Evolutionary conservation across 2,797 vertebrate genomes (phyloP).

Genomic region (Gymnopithys bicolor): DNA sequence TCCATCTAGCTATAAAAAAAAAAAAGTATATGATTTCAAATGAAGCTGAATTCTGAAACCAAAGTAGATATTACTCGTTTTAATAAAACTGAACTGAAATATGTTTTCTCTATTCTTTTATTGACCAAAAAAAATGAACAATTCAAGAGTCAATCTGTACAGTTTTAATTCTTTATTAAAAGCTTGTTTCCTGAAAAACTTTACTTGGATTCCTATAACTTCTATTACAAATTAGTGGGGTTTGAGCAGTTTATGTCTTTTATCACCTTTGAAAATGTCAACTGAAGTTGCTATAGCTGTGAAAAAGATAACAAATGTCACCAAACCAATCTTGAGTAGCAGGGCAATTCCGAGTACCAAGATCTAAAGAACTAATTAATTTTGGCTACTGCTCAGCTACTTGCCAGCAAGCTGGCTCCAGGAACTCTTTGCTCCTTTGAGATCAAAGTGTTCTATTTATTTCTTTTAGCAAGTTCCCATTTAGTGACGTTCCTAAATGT

Average conservation of each 20-base stretch:
- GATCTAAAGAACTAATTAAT: constrained; percentile 7
- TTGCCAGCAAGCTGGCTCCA: neutral
- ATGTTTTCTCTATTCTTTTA: neutral
- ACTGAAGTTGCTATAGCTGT: neutral
- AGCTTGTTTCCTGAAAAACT: neutral
- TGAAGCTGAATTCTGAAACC: neutral
- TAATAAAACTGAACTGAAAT: neutral
- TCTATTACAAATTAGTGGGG: neutral
- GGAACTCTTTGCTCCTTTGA: neutral
- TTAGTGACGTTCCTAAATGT: neutral
- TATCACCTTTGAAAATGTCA: neutral
- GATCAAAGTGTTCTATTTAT: neutral
- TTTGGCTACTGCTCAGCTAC: neutral
- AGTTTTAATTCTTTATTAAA: neutral
- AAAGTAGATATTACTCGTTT: neutral
- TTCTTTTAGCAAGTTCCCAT: neutral
- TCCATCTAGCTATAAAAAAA: neutral
- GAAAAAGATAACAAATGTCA: neutral
- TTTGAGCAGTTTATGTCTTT: neutral
- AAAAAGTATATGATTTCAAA: neutral
- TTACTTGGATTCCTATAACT: neutral
- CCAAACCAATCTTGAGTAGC: neutral
- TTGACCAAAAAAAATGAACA: neutral
- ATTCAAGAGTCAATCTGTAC: neutral
- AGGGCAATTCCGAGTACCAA: neutral